These are phyloP conservation scores for Pseudopodoces humilis DNA, from an alignment of 2,113 vertebrate species.

Conservation along the genomic window DNA sequence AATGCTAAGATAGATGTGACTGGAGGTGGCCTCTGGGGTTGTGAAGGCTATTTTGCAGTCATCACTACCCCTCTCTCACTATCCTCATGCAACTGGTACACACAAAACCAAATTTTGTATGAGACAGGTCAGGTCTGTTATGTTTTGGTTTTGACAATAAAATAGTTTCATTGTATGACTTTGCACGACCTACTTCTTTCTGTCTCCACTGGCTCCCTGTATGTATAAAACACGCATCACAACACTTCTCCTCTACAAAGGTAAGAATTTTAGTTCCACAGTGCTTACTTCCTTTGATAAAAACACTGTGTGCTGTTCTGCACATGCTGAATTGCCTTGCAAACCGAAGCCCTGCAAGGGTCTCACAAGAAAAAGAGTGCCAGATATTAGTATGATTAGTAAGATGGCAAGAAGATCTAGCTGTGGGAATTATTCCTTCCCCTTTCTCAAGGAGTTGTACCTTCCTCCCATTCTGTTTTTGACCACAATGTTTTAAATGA, in stretches of 20 bases:
- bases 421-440: not conserved
- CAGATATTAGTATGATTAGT: not conserved
- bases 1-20: not conserved
- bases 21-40: not conserved
- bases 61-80: accelerated
- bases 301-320: not conserved
- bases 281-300: not conserved
- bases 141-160: not conserved
- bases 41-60: not conserved
- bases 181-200: not conserved
- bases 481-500: conserved; percentile 31
- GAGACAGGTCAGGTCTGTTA: not conserved
- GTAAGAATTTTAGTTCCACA: not conserved
- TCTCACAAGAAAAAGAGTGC: not conserved
- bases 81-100: not conserved
- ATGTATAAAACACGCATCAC: not conserved
- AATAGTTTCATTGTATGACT: not conserved
- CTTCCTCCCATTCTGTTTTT: not conserved
- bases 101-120: not conserved
- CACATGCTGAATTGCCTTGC: not conserved
- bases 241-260: not conserved
- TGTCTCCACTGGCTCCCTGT: not conserved
- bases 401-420: not conserved
- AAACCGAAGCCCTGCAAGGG: not conserved
- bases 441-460: not conserved